Percentiles rank a stretch among this genome's conserved stretches.
phyloP scores from a whole-genome alignment of 1,140 invertebrate species.

The Nasonia giraulti region DNA sequence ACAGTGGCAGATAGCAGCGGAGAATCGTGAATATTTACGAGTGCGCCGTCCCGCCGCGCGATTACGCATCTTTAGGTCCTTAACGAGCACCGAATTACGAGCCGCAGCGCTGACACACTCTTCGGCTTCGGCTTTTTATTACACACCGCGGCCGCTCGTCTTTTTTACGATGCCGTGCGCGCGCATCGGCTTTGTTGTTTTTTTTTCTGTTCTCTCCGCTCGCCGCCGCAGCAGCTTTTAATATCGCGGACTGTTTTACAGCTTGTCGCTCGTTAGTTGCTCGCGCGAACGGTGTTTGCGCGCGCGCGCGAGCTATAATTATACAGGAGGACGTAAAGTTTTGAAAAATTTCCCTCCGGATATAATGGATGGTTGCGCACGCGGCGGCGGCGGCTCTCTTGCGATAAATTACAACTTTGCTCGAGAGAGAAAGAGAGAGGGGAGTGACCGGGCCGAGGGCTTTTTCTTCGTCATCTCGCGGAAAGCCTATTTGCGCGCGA shows the following conservation, averaged over 20 bases:
- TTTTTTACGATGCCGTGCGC: neutral
- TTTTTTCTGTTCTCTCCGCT: neutral
- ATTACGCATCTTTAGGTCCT: slow-evolving; percentile 50
- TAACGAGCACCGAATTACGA: slow-evolving; percentile 48
- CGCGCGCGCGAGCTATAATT: neutral
- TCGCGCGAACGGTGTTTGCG: neutral
- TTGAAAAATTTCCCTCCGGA: slow-evolving; percentile 24
- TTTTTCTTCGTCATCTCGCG: neutral
- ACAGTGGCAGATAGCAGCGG: neutral
- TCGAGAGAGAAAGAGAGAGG: neutral
- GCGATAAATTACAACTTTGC: slow-evolving; percentile 12
- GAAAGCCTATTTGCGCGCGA: slow-evolving; percentile 1
- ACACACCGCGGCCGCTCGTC: neutral
- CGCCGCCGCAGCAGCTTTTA: neutral
- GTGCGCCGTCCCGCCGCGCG: slow-evolving; percentile 17
- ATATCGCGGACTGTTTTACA: slow-evolving; percentile 38
- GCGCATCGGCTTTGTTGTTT: neutral
- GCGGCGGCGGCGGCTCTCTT: neutral
- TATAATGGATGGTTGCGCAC: neutral
- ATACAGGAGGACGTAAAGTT: slow-evolving; percentile 18
- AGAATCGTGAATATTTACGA: slow-evolving; percentile 48
- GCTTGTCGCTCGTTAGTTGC: slow-evolving; percentile 49
- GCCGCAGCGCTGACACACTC: slow-evolving; percentile 18
- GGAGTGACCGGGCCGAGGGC: neutral
- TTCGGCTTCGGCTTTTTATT: neutral